Conservation (phyloP, 2,888 invertebrate species). For the Boloria selene region DNA sequence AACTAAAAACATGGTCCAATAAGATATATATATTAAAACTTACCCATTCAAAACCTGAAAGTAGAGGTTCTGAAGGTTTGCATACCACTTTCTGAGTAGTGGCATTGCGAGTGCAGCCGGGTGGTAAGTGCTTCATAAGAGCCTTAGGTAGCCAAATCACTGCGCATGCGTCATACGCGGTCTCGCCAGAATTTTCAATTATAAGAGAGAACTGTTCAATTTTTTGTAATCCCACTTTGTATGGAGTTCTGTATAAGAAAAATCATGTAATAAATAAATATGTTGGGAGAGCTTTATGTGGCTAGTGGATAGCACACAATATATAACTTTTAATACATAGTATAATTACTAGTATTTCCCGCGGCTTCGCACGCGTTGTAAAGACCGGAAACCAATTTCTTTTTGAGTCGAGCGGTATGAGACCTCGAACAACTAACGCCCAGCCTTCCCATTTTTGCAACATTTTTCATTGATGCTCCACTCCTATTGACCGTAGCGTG, state of each 20-base stretch:
- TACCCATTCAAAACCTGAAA: slow-evolving; percentile 36
- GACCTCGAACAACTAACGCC: too few species aligned
- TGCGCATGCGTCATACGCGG: slow-evolving; percentile 56
- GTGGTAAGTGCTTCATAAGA: slow-evolving; percentile 35
- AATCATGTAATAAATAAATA: background rate
- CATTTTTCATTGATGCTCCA: too few species aligned
- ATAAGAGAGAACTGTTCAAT: slow-evolving; percentile 40
- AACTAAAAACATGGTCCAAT: too few species aligned
- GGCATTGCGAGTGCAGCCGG: slow-evolving; percentile 32
- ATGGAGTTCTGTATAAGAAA: slow-evolving; percentile 33
- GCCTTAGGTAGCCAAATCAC: slow-evolving; percentile 43
- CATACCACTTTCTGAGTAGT: slow-evolving; percentile 27
- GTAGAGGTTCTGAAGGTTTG: slow-evolving; percentile 21
- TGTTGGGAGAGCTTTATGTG: too few species aligned
- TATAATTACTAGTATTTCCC: too few species aligned
- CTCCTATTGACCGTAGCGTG: too few species aligned
- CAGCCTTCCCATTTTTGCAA: too few species aligned
- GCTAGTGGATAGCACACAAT: too few species aligned
- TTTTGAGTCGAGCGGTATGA: too few species aligned
- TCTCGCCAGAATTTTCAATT: slow-evolving; percentile 51
- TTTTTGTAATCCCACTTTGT: slow-evolving; percentile 51
- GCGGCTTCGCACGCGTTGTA: too few species aligned
- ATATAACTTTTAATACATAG: too few species aligned
- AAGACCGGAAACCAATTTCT: too few species aligned
- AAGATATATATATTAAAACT: background rate